Conservation (phyloP, 2,888 invertebrate genomes). For the Cryptocephalus moraei region DNA sequence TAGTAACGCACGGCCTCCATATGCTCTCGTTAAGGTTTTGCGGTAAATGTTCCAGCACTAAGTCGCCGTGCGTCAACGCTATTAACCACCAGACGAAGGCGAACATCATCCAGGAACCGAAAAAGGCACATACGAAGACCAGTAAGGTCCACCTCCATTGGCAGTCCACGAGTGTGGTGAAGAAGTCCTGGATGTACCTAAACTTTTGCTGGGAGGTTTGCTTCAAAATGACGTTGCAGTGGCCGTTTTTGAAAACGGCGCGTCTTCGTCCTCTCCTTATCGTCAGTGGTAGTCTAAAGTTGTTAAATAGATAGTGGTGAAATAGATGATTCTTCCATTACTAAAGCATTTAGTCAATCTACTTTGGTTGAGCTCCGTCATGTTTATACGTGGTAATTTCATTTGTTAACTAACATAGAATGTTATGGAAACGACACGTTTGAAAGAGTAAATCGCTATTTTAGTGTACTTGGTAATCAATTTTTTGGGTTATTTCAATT, state of each 20-base stretch:
- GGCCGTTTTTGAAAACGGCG: slow-evolving; percentile 90
- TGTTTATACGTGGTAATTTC: too few species aligned
- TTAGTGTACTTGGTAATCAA: too few species aligned
- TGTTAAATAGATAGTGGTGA: too few species aligned
- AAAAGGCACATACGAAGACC: slow-evolving; percentile 80
- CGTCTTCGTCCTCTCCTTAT: slow-evolving; percentile 61
- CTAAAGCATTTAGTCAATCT: too few species aligned
- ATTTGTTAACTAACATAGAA: too few species aligned
- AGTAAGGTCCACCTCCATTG: slow-evolving; percentile 93
- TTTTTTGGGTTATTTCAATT: too few species aligned
- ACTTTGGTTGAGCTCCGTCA: too few species aligned
- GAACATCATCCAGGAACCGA: slow-evolving; percentile 70
- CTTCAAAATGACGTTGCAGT: slow-evolving; percentile 89
- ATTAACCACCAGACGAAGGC: slow-evolving; percentile 82
- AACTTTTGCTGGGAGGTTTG: slow-evolving; percentile 67
- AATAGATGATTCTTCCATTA: too few species aligned
- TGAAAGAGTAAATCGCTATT: too few species aligned
- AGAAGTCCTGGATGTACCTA: slow-evolving; percentile 71
- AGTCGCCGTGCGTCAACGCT: slow-evolving; percentile 84
- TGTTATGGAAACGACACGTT: too few species aligned
- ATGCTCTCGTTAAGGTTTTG: slow-evolving; percentile 39
- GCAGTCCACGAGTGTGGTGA: slow-evolving; percentile 84
- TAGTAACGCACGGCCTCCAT: slow-evolving; percentile 71
- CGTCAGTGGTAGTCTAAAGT: slow-evolving; percentile 2
- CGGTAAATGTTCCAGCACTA: slow-evolving; percentile 50